Base-by-base conservation (phyloP, 2,797 vertebrate species). In the Apogon hyalosoma region DNA sequence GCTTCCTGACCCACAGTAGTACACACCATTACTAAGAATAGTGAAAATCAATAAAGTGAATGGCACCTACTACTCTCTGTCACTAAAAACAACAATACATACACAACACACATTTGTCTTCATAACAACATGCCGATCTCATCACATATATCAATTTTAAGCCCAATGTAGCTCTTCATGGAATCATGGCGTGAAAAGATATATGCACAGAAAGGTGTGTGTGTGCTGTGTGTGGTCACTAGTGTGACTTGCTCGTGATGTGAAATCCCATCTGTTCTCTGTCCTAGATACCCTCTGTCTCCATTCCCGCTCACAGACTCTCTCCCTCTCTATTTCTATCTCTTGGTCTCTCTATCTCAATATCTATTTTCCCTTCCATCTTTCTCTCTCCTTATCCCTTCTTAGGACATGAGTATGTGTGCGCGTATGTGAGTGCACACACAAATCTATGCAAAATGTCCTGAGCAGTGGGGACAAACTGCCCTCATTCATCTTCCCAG, bases 401-500 rank as follows among this genome's bases (percentile, higher is more conserved):
- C 73, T 69, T 41, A 57, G 64, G 53, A 56, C 60, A 38, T 51
- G 12, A 2, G 18, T 56, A 28, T 53, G 54, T 67, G 24, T 63
- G 31, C 59, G 48, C 48, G 50, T 41, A 48, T 50, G 60, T 46
- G 46, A 33, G 54, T 58, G 43, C 24, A 33, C 64, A 60, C 24
- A 24, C 15, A 16, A 47, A 47, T 63, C 74, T 74, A 69, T 80
- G 79, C 64, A 85, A 83, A 85, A 75, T 59, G 73, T 82, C 65
- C 67, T 31, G 77, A 68, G 79, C 63, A 83, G 79, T 50, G 33
- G 83, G 84, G 70, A 89, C 85, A 84, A 74, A 77, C 79, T 77
- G 75, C 71, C 78, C 82, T 82, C 83, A 82, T 92, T 85, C 81
- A 84, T 91, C 87, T 87, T 85, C 76, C 70, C 84, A 64, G 73